Evolutionary conservation across 2,888 invertebrate species (phyloP).

Genomic region (Tiliacea citrago): DNA sequence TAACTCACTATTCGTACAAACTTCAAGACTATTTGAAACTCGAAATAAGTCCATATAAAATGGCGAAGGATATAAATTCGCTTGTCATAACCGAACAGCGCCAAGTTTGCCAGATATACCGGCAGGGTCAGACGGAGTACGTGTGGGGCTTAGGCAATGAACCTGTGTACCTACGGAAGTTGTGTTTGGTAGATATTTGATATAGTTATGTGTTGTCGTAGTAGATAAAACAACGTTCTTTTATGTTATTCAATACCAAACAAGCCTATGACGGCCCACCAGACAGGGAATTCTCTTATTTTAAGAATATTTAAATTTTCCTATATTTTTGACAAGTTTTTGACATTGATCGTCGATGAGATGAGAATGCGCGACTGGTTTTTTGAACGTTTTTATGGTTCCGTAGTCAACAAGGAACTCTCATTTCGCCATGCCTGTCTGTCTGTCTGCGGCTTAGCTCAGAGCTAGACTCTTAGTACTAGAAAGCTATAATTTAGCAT

Average conservation of each 20-base stretch:
- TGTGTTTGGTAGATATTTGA: background rate
- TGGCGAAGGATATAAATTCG: conserved; percentile 69
- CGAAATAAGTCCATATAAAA: conserved; percentile 62
- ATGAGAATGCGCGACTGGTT: background rate
- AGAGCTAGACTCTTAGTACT: too few species aligned
- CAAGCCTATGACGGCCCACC: background rate
- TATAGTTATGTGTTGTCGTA: background rate
- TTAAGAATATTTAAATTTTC: background rate
- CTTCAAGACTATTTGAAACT: conserved; percentile 62
- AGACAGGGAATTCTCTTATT: background rate
- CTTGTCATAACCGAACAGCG: conserved; percentile 69
- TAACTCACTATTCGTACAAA: conserved; percentile 52
- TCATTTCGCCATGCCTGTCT: too few species aligned
- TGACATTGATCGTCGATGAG: background rate
- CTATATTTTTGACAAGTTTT: background rate
- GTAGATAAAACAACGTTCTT: background rate
- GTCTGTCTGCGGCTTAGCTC: too few species aligned
- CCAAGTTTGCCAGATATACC: conserved; percentile 62
- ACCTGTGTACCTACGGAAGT: conserved; percentile 31
- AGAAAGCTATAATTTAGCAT: too few species aligned
- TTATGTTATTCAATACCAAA: background rate
- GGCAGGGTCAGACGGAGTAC: conserved; percentile 43
- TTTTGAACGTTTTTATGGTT: background rate
- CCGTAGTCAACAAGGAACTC: too few species aligned
- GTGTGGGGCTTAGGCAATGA: conserved; percentile 50